These are phyloP conservation scores for Silurus aristotelis DNA, from an alignment of 2,797 vertebrate genomes.

Conservation along the genomic window DNA sequence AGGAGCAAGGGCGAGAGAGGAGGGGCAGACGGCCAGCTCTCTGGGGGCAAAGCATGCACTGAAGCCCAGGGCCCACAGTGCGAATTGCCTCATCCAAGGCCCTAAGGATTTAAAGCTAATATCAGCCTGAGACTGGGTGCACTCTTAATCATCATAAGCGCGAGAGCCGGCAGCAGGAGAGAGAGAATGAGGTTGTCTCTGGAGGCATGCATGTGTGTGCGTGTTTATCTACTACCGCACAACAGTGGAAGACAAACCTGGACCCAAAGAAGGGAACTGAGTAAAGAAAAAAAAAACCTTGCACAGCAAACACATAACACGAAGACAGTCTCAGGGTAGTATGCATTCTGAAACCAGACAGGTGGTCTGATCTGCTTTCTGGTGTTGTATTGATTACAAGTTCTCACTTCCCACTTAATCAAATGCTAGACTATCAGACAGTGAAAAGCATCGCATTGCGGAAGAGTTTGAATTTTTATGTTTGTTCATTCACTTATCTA, in stretches of 20 bases:
- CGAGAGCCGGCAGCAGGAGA: constrained; percentile 62
- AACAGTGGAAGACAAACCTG: constrained; percentile 38
- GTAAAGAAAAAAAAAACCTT: constrained; percentile 18
- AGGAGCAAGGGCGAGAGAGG: constrained; percentile 59
- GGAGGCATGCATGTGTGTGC: constrained; percentile 41
- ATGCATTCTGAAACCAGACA: constrained; percentile 54
- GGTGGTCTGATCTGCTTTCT: constrained; percentile 50
- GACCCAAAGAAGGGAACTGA: constrained; percentile 36
- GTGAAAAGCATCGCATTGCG: neutral
- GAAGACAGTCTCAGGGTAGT: constrained; percentile 33
- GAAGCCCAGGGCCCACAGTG: constrained; percentile 60
- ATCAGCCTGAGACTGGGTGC: constrained; percentile 63
- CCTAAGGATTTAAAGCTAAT: constrained; percentile 67
- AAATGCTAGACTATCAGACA: constrained; percentile 25
- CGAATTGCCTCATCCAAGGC: constrained; percentile 61
- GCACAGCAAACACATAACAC: neutral
- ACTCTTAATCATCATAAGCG: constrained; percentile 74
- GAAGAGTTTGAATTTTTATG: constrained; percentile 18
- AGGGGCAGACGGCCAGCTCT: constrained; percentile 56
- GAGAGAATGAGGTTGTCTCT: constrained; percentile 53
- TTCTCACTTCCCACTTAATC: constrained; percentile 44
- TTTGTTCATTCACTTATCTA: neutral
- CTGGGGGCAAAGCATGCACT: constrained; percentile 55
- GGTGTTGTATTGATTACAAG: constrained; percentile 49
- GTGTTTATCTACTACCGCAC: constrained; percentile 38